A percentile compares a stretch with the other conserved stretches of the same genome.
Conservation (phyloP, 2,797 vertebrate genomes). For the Anguilla megastoma region DNA sequence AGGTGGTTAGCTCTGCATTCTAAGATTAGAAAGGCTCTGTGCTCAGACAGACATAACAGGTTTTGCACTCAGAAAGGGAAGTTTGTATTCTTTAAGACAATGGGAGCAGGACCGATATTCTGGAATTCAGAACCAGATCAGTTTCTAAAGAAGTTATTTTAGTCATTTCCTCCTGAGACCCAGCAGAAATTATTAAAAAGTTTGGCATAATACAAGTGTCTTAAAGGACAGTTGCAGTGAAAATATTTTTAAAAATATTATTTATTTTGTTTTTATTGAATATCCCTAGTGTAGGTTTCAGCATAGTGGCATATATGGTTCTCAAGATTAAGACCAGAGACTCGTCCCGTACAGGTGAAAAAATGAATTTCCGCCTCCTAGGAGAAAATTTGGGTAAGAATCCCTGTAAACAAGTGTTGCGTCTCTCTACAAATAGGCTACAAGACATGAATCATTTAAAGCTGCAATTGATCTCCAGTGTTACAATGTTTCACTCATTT, state of each 20-base stretch:
- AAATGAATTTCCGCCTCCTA: too few relatives aligned
- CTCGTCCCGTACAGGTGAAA: background rate
- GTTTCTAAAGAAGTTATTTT: background rate
- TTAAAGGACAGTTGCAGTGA: background rate
- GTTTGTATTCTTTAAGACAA: constrained; percentile 1
- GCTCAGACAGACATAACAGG: background rate
- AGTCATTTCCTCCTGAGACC: background rate
- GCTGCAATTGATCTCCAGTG: background rate
- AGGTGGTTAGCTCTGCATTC: constrained; percentile 1
- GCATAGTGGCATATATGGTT: background rate
- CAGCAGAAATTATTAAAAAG: background rate
- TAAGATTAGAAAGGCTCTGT: background rate
- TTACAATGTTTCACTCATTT: background rate
- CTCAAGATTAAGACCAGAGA: background rate
- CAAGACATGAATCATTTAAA: background rate
- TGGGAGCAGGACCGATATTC: background rate
- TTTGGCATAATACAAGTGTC: background rate
- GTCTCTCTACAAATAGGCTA: background rate
- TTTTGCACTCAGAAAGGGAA: background rate
- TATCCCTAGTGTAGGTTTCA: background rate
- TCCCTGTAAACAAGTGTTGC: too few relatives aligned
- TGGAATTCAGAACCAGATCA: background rate
- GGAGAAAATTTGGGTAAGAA: too few relatives aligned
- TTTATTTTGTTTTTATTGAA: background rate
- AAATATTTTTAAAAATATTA: background rate